Evolutionary conservation across 2,797 vertebrate species (phyloP).

Genomic region (Cyprinella venusta): DNA sequence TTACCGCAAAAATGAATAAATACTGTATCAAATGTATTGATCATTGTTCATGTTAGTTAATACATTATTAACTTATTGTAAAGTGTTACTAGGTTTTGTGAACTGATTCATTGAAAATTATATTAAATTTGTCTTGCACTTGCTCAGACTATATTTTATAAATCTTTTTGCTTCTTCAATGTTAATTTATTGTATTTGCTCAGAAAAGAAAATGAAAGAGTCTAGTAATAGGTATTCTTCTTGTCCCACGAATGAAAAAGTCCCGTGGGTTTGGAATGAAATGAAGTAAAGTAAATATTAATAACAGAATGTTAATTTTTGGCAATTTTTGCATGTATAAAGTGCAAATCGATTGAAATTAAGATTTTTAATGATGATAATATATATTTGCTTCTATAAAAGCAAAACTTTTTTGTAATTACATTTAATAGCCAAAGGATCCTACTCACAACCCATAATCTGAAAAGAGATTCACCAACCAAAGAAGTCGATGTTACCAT

Average conservation of each 20-base stretch:
- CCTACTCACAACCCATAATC: background rate
- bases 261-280: background rate
- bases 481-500: background rate
- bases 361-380: background rate
- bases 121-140: background rate
- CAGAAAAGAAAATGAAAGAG: background rate
- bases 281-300: background rate
- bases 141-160: background rate
- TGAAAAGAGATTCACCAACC: background rate
- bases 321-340: too few relatives aligned
- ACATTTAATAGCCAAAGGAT: background rate
- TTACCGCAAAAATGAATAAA: too few relatives aligned
- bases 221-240: background rate
- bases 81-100: background rate
- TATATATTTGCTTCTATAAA: background rate
- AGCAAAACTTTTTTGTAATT: background rate
- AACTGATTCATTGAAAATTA: background rate
- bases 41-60: too few relatives aligned
- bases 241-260: background rate
- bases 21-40: too few relatives aligned
- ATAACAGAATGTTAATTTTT: too few relatives aligned
- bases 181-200: background rate
- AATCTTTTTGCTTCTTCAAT: background rate
- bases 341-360: too few relatives aligned
- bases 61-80: too few relatives aligned